Evolutionary conservation across 2,113 vertebrate species (phyloP).

Genomic region (Rhinolophus sinicus): DNA sequence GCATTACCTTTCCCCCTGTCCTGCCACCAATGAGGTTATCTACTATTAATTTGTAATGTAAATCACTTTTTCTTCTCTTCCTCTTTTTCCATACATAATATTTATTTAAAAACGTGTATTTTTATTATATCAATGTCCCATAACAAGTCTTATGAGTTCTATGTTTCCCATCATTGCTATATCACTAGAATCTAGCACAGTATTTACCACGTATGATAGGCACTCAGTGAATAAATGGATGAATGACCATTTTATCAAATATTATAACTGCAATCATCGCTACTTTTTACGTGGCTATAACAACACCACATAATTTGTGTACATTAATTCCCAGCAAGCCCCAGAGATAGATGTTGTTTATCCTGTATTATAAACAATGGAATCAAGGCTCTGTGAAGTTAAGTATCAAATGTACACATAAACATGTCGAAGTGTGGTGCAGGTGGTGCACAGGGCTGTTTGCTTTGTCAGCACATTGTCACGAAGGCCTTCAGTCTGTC

Average conservation of each 20-base stretch:
- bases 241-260: not conserved
- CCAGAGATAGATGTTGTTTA: not conserved
- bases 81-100: not conserved
- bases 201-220: not conserved
- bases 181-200: not conserved
- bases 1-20: not conserved
- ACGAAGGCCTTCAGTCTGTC: not conserved
- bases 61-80: not conserved
- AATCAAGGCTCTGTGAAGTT: not conserved
- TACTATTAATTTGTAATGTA: not conserved
- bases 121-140: not conserved
- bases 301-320: not conserved
- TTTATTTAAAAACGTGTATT: not conserved
- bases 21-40: not conserved
- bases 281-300: not conserved
- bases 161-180: not conserved
- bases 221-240: not conserved
- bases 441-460: not conserved
- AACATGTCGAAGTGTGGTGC: too few species aligned
- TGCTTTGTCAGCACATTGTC: not conserved
- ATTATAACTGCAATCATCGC: not conserved
- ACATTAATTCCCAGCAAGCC: not conserved
- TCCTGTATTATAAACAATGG: not conserved
- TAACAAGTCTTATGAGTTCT: not conserved
- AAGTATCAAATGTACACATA: not conserved